These are phyloP conservation scores for Pseudochirops cupreus DNA, from an alignment of 2,797 vertebrate species.

Conservation along the genomic window DNA sequence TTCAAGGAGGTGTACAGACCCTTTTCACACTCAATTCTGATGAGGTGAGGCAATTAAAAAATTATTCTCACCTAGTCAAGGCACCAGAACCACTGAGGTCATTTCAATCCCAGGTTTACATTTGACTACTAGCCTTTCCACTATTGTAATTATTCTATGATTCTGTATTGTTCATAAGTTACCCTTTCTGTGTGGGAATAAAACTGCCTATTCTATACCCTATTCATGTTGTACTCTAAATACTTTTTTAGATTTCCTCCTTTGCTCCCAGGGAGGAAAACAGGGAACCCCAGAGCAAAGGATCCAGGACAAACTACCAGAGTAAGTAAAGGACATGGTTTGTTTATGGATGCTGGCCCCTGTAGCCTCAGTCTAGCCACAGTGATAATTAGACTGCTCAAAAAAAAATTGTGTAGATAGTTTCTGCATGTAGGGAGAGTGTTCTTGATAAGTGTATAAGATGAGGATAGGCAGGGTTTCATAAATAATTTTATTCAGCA, in stretches of 20 bases:
- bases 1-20: not conserved
- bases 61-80: not conserved
- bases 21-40: not conserved
- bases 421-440: not conserved
- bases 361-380: not conserved
- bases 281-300: not conserved
- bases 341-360: not conserved
- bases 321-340: not conserved
- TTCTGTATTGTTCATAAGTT: not conserved
- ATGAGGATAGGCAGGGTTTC: not conserved
- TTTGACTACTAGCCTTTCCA: not conserved
- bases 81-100: not conserved
- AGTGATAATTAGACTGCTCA: not conserved
- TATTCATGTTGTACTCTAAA: not conserved
- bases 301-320: not conserved
- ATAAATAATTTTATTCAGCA: not conserved
- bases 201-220: not conserved
- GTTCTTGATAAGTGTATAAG: not conserved
- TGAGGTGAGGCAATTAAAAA: not conserved
- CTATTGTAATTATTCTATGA: not conserved
- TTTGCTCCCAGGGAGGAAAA: not conserved
- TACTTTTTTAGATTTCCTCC: not conserved
- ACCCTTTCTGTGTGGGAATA: not conserved
- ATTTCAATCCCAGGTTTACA: not conserved
- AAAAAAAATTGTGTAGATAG: not conserved